These are phyloP conservation scores for Meteorus cinctellus DNA, from an alignment of 2,888 invertebrate species.

Conservation along the genomic window DNA sequence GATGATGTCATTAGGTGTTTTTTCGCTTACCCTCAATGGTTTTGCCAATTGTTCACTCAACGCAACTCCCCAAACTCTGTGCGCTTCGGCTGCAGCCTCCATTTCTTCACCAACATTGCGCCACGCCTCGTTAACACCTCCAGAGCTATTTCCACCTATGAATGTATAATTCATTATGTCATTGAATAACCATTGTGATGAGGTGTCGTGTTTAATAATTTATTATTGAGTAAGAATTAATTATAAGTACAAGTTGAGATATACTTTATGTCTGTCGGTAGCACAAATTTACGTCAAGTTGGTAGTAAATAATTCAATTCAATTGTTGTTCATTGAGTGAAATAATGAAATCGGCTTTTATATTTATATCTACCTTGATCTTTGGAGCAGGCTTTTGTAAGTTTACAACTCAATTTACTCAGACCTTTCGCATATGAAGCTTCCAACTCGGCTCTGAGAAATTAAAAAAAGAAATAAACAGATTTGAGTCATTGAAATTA, in stretches of 20 bases:
- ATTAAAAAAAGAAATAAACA: slow-evolving; percentile 44
- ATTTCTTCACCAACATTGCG: slow-evolving; percentile 92
- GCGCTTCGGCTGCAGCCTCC: slow-evolving; percentile 93
- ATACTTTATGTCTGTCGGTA: not conserved
- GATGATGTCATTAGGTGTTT: not conserved
- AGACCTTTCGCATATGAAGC: slow-evolving; percentile 92
- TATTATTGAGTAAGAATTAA: slow-evolving; percentile 1
- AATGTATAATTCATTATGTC: slow-evolving; percentile 14
- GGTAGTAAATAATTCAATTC: not conserved
- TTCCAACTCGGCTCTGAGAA: slow-evolving; percentile 90
- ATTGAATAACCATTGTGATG: not conserved
- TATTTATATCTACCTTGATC: slow-evolving; percentile 69
- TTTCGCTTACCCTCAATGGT: slow-evolving; percentile 82
- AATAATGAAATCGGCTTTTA: not conserved
- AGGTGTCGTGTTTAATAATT: not conserved
- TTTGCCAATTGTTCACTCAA: slow-evolving; percentile 92
- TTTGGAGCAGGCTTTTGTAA: slow-evolving; percentile 84
- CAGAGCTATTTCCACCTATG: slow-evolving; percentile 80
- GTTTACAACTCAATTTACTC: slow-evolving; percentile 88
- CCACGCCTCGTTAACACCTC: slow-evolving; percentile 92
- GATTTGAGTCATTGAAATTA: not conserved
- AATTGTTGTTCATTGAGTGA: not conserved
- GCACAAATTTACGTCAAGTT: not conserved
- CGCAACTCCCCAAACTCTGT: slow-evolving; percentile 86
- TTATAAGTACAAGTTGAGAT: not conserved